Evolutionary conservation across 2,888 invertebrate genomes (phyloP).

Genomic region (Adineta ricciae): DNA sequence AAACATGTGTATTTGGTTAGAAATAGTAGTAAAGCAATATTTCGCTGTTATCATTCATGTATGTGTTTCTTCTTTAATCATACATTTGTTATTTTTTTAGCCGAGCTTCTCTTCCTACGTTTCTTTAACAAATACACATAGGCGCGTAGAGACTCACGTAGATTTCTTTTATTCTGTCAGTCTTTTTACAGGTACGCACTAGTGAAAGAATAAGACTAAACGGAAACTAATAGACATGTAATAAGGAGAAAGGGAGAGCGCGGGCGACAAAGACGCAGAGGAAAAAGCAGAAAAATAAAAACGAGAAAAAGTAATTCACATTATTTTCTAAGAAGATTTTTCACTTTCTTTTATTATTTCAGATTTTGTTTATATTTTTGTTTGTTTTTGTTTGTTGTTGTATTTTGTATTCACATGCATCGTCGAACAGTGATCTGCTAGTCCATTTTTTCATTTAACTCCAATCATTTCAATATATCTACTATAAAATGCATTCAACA

Average conservation of each 20-base stretch:
- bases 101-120: background rate
- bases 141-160: background rate
- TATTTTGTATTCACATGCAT: background rate
- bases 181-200: background rate
- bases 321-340: background rate
- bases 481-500: background rate
- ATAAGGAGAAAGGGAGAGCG: background rate
- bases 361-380: background rate
- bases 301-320: background rate
- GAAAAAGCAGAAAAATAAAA: no score
- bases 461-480: no score
- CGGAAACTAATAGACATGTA: background rate
- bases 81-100: background rate
- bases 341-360: background rate
- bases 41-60: background rate
- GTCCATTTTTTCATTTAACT: background rate
- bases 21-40: background rate
- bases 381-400: background rate
- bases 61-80: background rate
- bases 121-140: background rate
- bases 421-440: background rate
- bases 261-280: background rate
- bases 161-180: background rate
- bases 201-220: background rate
- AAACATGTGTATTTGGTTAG: background rate